phyloP scores from a whole-genome alignment of 2,888 invertebrate species.

The Macrophya annulata region DNA sequence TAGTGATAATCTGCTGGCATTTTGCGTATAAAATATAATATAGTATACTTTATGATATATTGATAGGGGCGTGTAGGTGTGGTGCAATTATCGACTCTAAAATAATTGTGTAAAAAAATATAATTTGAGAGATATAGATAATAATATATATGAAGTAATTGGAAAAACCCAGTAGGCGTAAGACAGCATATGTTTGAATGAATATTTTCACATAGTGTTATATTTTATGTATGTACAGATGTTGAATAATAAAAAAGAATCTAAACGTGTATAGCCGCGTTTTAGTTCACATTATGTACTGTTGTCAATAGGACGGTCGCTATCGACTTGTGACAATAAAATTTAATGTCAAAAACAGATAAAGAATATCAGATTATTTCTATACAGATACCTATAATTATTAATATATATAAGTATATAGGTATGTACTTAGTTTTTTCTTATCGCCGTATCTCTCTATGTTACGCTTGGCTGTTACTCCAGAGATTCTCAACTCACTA shows the following conservation, averaged over 20 bases:
- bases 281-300: background rate
- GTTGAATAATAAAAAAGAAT: background rate
- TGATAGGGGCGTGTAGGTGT: background rate
- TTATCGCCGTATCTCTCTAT: background rate
- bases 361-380: background rate
- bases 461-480: background rate
- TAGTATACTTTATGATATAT: background rate
- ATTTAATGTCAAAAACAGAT: background rate
- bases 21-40: constrained; percentile 20
- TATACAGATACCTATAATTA: background rate
- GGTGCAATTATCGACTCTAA: background rate
- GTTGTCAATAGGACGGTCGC: background rate
- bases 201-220: background rate
- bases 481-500: constrained; percentile 34
- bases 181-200: background rate
- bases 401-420: background rate
- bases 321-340: background rate
- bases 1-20: constrained; percentile 19
- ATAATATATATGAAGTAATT: background rate
- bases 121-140: too few relatives aligned
- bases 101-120: background rate
- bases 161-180: background rate
- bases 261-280: background rate
- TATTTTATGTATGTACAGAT: too few relatives aligned
- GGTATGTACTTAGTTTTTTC: background rate